Conservation (phyloP, 2,113 vertebrate genomes). For the Vulpes vulpes region DNA sequence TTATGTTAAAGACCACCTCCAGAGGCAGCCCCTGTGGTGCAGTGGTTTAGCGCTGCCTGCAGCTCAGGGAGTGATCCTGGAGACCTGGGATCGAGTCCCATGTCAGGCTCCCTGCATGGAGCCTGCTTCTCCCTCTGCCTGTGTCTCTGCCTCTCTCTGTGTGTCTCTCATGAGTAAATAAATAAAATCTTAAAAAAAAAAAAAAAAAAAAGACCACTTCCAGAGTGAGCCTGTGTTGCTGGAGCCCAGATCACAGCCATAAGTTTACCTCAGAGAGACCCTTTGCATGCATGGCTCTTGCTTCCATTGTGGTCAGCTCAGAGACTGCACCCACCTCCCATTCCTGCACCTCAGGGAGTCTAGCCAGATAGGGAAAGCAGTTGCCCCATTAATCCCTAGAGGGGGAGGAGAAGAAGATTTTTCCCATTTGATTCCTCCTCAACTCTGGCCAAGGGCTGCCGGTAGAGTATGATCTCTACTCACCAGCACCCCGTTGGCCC, state of each 20-base stretch:
- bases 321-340: too few relatives aligned
- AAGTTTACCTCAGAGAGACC: neutral
- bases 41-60: too few relatives aligned
- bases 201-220: neutral
- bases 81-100: too few relatives aligned
- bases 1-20: neutral
- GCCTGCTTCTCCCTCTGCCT: too few relatives aligned
- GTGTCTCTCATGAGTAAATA: too few relatives aligned
- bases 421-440: neutral
- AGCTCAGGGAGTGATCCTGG: too few relatives aligned
- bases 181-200: too few relatives aligned
- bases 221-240: neutral
- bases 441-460: neutral
- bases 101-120: too few relatives aligned
- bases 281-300: neutral
- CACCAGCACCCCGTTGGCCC: neutral
- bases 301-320: neutral
- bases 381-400: neutral
- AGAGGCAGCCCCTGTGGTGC: too few relatives aligned
- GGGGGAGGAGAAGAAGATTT: neutral
- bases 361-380: neutral
- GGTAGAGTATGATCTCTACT: neutral
- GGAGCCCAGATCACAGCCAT: neutral
- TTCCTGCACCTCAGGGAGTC: neutral
- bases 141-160: too few relatives aligned